These are phyloP conservation scores for Geophilus truncorum DNA, from an alignment of 2,888 invertebrate species.

Conservation along the genomic window DNA sequence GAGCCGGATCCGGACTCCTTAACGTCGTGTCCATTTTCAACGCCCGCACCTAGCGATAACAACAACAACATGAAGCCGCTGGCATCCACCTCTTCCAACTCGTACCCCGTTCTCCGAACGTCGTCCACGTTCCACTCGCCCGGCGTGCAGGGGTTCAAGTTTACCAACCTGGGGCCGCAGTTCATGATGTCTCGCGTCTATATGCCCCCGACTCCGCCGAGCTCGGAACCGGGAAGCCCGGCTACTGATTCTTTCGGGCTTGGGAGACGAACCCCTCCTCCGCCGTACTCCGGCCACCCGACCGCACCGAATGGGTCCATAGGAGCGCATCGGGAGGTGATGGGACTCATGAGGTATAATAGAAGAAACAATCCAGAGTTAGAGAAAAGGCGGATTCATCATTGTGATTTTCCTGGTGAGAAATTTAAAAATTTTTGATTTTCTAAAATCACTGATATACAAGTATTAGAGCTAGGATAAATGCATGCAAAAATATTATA, in stretches of 20 bases:
- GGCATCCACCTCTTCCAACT: constrained; percentile 38
- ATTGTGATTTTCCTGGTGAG: constrained; percentile 90
- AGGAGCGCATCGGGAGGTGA: constrained; percentile 18
- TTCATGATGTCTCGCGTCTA: constrained; percentile 57
- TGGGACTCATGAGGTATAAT: constrained; percentile 64
- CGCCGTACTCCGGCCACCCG: constrained; percentile 60
- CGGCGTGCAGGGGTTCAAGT: constrained; percentile 34
- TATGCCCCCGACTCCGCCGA: constrained; percentile 81
- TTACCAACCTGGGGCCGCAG: constrained; percentile 37
- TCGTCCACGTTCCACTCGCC: constrained; percentile 31
- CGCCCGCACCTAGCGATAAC: not conserved
- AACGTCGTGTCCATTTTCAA: constrained; percentile 37
- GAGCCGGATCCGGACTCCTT: constrained; percentile 31
- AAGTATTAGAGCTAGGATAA: too few relatives aligned
- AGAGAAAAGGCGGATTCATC: constrained; percentile 91
- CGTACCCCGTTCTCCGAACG: constrained; percentile 3
- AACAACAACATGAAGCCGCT: constrained; percentile 9
- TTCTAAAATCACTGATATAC: too few relatives aligned
- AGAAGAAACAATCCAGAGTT: constrained; percentile 93
- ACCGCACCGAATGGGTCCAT: constrained; percentile 43
- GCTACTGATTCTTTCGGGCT: constrained; percentile 56
- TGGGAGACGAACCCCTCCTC: constrained; percentile 64
- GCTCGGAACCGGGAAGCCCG: constrained; percentile 75
- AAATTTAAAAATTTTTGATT: constrained; percentile 35
- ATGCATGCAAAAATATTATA: too few relatives aligned